Evolutionary conservation across 1,140 invertebrate species (phyloP), one percentile per base, ranked within the genome.

Genomic region (Belonocnema kinseyi): DNA sequence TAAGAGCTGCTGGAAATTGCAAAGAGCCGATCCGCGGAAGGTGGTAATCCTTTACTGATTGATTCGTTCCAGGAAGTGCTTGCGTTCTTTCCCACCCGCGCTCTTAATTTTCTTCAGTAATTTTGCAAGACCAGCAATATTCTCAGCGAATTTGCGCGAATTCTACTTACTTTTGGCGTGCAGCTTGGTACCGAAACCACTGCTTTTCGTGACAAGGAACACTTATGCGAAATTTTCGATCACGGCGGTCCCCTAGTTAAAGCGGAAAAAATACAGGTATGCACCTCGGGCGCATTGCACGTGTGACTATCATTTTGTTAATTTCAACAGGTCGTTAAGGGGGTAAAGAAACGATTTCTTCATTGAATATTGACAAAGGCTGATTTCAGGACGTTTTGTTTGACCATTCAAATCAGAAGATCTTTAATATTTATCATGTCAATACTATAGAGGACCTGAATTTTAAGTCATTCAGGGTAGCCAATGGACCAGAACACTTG

Each of bases 1-100:
- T 40, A 33, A 58, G 79, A 82, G 74, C 73, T 74, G 80, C 80
- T 80, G 78, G 82, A 85, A 88, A 89, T 88, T 88, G 86, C 79
- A 81, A 77, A 79, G 78, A 82, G 81, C 83, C 74, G 78, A 85
- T 88, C 74, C 85, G 81, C 78, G 82, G 77, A 80, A 83, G 80
- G 81, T 80, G 80, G 84, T 81, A 87, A 88, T 85, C 82, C 73
- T 80, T 77, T 80, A 84, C 80, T 82, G 83, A 87, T 89, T 87
- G 87, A 87, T 86, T 88, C 83, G 85, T 90, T 89, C 88, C 83
- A 82, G 85, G 88, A 90, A 90, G 75, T 80, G 72, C 76, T 78
- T 73, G 78, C 74, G 79, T 83, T 78, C 74, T 83, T 83, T 83
- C 84, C 61, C 85, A 81, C 83, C 82, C 83, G 81, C 80, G 79